phyloP scores from a whole-genome alignment of 2,797 vertebrate species.

The Argentina silus region DNA sequence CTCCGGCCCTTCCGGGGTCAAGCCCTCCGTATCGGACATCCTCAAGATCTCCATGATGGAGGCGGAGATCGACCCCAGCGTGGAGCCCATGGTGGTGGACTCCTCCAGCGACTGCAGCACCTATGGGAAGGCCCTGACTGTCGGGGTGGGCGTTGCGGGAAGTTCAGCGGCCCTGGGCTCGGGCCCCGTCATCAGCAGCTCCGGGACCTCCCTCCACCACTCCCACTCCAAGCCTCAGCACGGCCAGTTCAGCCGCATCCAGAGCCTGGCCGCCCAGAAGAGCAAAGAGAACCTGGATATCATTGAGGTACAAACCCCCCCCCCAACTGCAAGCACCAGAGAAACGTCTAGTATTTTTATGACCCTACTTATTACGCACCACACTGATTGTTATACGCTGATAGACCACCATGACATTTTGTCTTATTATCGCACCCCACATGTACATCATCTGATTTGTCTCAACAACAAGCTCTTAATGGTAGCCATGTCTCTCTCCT shows the following conservation, averaged over 20 bases:
- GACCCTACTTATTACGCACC: no score
- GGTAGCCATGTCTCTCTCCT: background rate
- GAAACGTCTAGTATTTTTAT: no score
- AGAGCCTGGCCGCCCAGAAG: conserved; percentile 77
- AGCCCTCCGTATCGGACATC: conserved; percentile 91
- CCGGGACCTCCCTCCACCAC: conserved; percentile 61
- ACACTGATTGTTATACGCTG: no score
- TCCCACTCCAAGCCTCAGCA: conserved; percentile 62
- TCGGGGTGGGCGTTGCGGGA: conserved; percentile 15
- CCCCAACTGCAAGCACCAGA: background rate
- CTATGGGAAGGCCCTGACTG: conserved; percentile 73
- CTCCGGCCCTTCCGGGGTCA: conserved; percentile 78
- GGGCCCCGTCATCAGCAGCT: conserved; percentile 80
- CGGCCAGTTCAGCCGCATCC: conserved; percentile 85
- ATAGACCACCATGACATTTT: no score
- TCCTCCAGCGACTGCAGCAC: conserved; percentile 82
- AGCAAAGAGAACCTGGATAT: conserved; percentile 79
- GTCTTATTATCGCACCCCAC: no score
- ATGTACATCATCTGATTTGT: background rate
- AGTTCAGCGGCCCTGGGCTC: conserved; percentile 60
- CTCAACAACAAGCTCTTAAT: background rate
- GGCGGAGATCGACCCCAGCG: conserved; percentile 90
- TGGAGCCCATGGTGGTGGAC: conserved; percentile 88
- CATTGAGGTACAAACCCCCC: conserved; percentile 72
- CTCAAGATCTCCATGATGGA: conserved; percentile 99